Evolutionary conservation across 2,888 invertebrate species (phyloP), one percentile per base, ranked within the genome.

Genomic region (Zonitis immaculata): DNA sequence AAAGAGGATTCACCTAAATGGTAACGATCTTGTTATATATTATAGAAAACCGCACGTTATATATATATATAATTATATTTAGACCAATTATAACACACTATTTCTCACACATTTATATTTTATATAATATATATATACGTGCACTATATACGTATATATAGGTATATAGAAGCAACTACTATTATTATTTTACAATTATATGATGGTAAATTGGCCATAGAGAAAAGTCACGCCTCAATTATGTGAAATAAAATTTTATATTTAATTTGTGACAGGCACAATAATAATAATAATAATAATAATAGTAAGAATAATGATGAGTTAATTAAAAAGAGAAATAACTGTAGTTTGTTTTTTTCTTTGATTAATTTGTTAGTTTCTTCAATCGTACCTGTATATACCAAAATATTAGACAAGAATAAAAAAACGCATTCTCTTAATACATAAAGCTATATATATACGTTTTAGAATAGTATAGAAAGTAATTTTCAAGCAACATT

Each of bases 21-120:
- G 8, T 45, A 45, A 45, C 45, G 45, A 45, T 45, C 45, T 45
- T 45, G 45, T 45, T 45, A 45, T 18, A 3, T 11, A 11, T 5
- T n/a, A 18, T 39, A 39, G 4, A n/a, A 45, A 45, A 45, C 45
- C 45, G 26, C 45, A 44, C 12, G n/a, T n/a, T n/a, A n/a, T n/a
- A n/a, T n/a, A n/a, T n/a, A n/a, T n/a, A n/a, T n/a, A n/a, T n/a
- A n/a, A 18, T 12, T 25, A 44, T 20, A 16, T 11, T 25, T 12
- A 14, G 12, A 16, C 44, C 14, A 45, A 45, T 45, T 45, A 45
- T 45, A 8, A 16, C 45, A 27, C 27, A 30, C 45, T n/a, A 27
- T 27, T 45, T 16, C 45, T 26, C 28, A 28, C 26, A 16, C 28
- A 26, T 44, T 27, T 11, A 14, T 44, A 25, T 27, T 28, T n/a